Base-by-base conservation (phyloP, 1,140 invertebrate genomes). In the Cydia amplana region DNA sequence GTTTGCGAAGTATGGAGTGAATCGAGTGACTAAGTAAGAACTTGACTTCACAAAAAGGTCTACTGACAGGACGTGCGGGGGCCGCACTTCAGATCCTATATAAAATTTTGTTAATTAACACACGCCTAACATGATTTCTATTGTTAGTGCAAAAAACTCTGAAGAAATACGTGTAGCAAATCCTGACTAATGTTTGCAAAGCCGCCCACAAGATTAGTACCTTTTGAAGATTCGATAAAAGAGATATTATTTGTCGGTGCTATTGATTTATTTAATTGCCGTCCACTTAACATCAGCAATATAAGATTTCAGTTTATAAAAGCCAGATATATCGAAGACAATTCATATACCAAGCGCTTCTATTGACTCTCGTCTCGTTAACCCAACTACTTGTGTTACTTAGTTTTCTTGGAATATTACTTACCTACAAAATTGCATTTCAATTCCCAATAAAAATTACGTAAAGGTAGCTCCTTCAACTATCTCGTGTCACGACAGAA, bases 361-460 rank as follows among this genome's bases (percentile, higher is more conserved):
- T 28, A 28, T 28, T 28, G 28, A 28, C 28, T 28, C 3, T 28
- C 28, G 1, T 28, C 3, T 28, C 28, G 1, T 28, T 28, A 28
- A 28, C 28, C 28, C 28, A 28, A 28, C 28, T 28, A 28, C 28
- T 28, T 28, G 28, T 32, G n/a, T 18, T 51, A 51, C 49, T n/a
- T 23, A 23, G 55, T 23, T 23, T 60, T 23, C 55, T 23, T 23
- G 10, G 20, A 23, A 60, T 23, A 20, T 20, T 9, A 23, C 18
- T 55, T 23, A 23, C 18, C n/a, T 60, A 23, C 55, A 18, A 60
- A 60, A 23, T 60, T 60, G 18, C 55, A 60, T 60, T 60, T 60
- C 55, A 60, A 60, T 60, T 60, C n/a, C 51, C 20, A 60, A 60
- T 60, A 60, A 60, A 23, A 60, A 60, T 70, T 70, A 70, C 65